These are phyloP conservation scores for Tragulus kanchil DNA, from an alignment of 2,113 vertebrate genomes.

Conservation along the genomic window DNA sequence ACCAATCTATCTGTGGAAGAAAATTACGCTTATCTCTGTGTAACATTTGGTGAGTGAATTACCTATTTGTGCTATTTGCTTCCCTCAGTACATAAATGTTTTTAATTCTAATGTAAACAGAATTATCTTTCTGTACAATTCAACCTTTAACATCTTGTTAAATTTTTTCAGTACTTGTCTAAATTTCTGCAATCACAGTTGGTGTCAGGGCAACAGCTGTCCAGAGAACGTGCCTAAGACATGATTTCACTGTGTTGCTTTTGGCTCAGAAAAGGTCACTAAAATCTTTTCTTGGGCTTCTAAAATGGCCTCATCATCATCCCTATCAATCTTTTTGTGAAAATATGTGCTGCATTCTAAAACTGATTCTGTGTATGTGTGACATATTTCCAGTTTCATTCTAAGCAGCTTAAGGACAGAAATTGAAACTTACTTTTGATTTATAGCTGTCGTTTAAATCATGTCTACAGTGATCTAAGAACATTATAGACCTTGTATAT, in stretches of 20 bases:
- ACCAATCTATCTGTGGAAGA: slow-evolving; percentile 60
- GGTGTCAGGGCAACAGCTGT: neutral
- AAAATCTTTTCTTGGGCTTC: neutral
- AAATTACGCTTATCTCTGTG: slow-evolving; percentile 66
- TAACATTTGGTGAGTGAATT: slow-evolving; percentile 42
- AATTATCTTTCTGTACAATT: slow-evolving; percentile 15
- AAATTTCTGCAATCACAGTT: neutral
- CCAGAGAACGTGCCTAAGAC: neutral
- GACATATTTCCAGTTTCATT: neutral
- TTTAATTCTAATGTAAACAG: slow-evolving; percentile 64
- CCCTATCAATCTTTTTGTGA: neutral
- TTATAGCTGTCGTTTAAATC: slow-evolving; percentile 8
- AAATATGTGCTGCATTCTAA: neutral
- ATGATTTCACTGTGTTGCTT: neutral
- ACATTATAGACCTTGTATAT: neutral
- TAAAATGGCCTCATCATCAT: slow-evolving; percentile 1
- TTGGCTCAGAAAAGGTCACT: slow-evolving; percentile 32
- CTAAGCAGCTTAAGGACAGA: neutral
- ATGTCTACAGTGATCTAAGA: neutral
- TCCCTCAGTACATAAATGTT: slow-evolving; percentile 46
- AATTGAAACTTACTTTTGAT: neutral
- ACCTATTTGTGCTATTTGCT: slow-evolving; percentile 4
- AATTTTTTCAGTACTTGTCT: slow-evolving; percentile 30
- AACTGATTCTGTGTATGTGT: neutral
- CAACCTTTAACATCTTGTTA: neutral